phyloP scores from a whole-genome alignment of 2,113 vertebrate genomes.

The Lonchura striata region DNA sequence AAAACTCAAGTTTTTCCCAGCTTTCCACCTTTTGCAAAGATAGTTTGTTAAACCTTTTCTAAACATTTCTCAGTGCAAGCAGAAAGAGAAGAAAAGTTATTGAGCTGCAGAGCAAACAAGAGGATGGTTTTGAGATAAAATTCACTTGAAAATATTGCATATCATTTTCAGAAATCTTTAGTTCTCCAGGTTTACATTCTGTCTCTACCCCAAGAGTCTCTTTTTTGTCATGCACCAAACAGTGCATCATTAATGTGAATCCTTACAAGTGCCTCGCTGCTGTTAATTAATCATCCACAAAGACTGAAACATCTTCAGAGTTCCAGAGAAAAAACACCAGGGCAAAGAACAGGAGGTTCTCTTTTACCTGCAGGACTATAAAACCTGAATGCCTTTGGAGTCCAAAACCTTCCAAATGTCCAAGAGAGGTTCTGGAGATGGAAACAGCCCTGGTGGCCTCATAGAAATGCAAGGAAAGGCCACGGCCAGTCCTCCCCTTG shows the following conservation, averaged over 20 bases:
- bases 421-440: neutral
- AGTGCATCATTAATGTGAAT: neutral
- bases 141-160: neutral
- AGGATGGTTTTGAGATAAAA: neutral
- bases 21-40: neutral
- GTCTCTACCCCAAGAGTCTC: neutral
- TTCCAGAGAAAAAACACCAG: neutral
- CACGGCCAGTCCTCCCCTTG: neutral
- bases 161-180: neutral
- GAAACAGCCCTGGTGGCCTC: neutral
- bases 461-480: neutral
- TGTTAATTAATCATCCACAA: slow-evolving; percentile 12
- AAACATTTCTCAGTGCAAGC: neutral
- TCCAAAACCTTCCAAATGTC: neutral
- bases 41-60: neutral
- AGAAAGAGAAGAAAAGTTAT: neutral
- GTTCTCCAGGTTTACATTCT: neutral
- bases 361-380: slow-evolving; percentile 20
- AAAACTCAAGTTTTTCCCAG: neutral
- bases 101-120: neutral
- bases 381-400: neutral
- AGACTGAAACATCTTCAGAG: neutral
- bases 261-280: neutral
- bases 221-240: neutral
- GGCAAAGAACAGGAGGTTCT: neutral